Conservation (phyloP, 1,140 invertebrate species). For the Drosophila kurseongensis region DNA sequence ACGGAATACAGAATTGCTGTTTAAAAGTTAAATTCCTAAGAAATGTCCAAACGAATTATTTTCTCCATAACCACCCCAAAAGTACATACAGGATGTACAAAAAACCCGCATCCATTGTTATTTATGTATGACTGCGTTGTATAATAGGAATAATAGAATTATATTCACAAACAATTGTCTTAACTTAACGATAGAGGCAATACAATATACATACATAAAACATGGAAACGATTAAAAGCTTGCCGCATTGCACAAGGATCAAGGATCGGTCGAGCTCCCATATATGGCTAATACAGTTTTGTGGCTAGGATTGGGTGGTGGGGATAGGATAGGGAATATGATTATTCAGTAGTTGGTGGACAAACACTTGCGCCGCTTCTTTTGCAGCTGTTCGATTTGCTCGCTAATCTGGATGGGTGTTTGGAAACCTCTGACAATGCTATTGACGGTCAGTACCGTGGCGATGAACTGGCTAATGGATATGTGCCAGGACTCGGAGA, state of each 20-base stretch:
- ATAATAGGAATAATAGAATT: slow-evolving; percentile 76
- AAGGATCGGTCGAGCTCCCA: slow-evolving; percentile 25
- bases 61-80: background rate
- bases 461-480: slow-evolving; percentile 81
- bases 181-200: slow-evolving; percentile 62
- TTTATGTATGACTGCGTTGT: slow-evolving; percentile 41
- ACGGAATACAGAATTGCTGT: background rate
- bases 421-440: slow-evolving; percentile 72
- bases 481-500: slow-evolving; percentile 75
- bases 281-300: slow-evolving; percentile 69
- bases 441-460: slow-evolving; percentile 72
- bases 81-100: slow-evolving; percentile 9
- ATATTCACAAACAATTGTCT: slow-evolving; percentile 82
- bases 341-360: slow-evolving; percentile 60
- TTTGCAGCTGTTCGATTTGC: slow-evolving; percentile 78
- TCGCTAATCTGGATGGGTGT: slow-evolving; percentile 67
- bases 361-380: slow-evolving; percentile 82
- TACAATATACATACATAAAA: slow-evolving; percentile 68
- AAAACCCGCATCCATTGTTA: slow-evolving; percentile 13
- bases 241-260: slow-evolving; percentile 67
- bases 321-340: slow-evolving; percentile 1
- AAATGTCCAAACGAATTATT: background rate
- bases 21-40: no score
- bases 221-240: slow-evolving; percentile 64
- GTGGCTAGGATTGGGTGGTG: slow-evolving; percentile 39